These are phyloP conservation scores for Pammene fasciana DNA, from an alignment of 2,888 invertebrate genomes.

Conservation along the genomic window DNA sequence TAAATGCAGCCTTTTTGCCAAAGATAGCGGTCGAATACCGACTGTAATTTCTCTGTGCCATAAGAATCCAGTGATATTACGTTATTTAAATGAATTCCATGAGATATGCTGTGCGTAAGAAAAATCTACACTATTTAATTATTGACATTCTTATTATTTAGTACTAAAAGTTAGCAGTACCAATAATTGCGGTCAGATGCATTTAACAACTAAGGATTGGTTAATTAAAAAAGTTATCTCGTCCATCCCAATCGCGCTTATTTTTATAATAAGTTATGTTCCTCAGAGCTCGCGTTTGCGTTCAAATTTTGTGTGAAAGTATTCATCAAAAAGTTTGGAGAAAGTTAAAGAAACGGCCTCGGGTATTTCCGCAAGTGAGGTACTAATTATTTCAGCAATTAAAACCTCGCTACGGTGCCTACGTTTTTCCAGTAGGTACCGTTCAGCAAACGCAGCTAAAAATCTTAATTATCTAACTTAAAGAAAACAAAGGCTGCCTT, in stretches of 20 bases:
- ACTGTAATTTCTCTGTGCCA: too few relatives aligned
- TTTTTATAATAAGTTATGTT: slow-evolving; percentile 22
- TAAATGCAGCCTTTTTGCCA: too few relatives aligned
- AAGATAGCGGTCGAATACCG: too few relatives aligned
- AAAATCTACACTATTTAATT: too few relatives aligned
- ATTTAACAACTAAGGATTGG: neutral
- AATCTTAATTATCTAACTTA: slow-evolving; percentile 75
- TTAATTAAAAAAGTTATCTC: slow-evolving; percentile 7
- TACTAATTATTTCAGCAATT: slow-evolving; percentile 78
- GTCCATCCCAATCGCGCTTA: neutral
- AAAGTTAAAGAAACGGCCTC: slow-evolving; percentile 53
- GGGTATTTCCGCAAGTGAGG: slow-evolving; percentile 69
- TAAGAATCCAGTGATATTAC: too few relatives aligned
- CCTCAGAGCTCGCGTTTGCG: slow-evolving; percentile 22
- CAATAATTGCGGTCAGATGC: neutral
- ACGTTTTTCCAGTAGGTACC: slow-evolving; percentile 62
- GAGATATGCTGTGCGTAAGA: too few relatives aligned
- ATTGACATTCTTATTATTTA: too few relatives aligned
- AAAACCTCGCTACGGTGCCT: slow-evolving; percentile 58
- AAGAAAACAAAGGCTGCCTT: slow-evolving; percentile 68
- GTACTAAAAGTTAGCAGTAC: too few relatives aligned
- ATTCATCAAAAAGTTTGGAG: slow-evolving; percentile 61
- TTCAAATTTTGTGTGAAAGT: slow-evolving; percentile 46
- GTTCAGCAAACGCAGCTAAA: slow-evolving; percentile 60
- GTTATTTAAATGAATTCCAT: too few relatives aligned